phyloP scores from a whole-genome alignment of 1,140 invertebrate species.

The Metaphire vulgaris region DNA sequence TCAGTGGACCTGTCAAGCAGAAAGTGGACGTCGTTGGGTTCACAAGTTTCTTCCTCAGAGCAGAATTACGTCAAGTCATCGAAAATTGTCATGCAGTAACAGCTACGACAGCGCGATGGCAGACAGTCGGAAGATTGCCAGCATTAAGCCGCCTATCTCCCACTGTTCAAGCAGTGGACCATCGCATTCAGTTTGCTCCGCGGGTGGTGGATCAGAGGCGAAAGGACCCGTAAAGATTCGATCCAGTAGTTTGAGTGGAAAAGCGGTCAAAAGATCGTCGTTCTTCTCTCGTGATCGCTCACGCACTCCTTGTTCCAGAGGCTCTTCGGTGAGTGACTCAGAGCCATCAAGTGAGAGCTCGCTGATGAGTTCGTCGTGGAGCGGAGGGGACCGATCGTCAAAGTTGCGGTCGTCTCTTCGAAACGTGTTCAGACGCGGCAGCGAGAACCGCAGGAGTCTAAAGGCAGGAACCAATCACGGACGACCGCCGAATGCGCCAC shows the following conservation, averaged over 20 bases:
- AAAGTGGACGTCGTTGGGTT: not conserved
- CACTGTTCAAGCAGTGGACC: not conserved
- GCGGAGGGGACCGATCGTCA: not conserved
- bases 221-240: not conserved
- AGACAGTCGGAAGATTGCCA: not conserved
- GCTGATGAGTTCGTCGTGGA: not conserved
- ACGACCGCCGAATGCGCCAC: not conserved
- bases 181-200: too few relatives aligned
- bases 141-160: not conserved
- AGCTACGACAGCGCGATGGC: not conserved
- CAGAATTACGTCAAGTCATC: not conserved
- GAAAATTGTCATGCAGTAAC: not conserved
- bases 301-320: not conserved
- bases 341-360: not conserved
- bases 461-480: not conserved
- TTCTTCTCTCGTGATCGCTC: not conserved
- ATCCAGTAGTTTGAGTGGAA: not conserved
- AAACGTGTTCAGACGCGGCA: not conserved
- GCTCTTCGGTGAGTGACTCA: not conserved
- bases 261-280: not conserved
- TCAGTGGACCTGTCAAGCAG: not conserved
- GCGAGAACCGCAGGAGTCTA: not conserved
- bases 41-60: not conserved
- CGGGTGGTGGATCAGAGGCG: too few relatives aligned
- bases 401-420: not conserved